phyloP scores from a whole-genome alignment of 1,140 invertebrate genomes.

The Drosophila lacertosa region DNA sequence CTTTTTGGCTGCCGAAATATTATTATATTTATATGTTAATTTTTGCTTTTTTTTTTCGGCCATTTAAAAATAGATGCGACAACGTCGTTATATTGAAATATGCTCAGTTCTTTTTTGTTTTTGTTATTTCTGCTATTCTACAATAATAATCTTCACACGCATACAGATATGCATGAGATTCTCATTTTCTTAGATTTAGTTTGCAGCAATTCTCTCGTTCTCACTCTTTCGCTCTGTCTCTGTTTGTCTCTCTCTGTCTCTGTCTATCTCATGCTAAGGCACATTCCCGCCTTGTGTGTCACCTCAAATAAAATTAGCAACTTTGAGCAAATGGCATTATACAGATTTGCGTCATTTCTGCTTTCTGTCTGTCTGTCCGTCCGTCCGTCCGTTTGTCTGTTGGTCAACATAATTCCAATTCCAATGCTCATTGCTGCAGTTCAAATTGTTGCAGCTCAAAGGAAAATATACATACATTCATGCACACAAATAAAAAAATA shows the following conservation, averaged over 20 bases:
- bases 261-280: conserved; percentile 11
- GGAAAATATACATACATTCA: conserved; percentile 12
- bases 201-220: conserved; percentile 6
- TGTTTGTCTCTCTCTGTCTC: conserved; percentile 14
- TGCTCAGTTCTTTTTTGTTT: too few relatives aligned
- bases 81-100: conserved; percentile 64
- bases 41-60: conserved; percentile 29
- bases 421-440: conserved; percentile 21
- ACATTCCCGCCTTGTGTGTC: conserved; percentile 78
- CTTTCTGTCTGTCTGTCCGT: conserved; percentile 20
- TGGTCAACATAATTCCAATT: conserved; percentile 33
- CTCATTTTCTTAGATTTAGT: conserved; percentile 26
- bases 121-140: conserved; percentile 53
- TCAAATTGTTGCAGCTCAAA: conserved; percentile 38
- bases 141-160: conserved; percentile 60
- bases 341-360: conserved; percentile 78
- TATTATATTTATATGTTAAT: conserved; percentile 53
- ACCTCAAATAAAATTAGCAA: conserved; percentile 81
- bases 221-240: neutral
- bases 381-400: neutral
- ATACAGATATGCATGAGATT: conserved; percentile 17
- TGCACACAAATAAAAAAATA: too few relatives aligned
- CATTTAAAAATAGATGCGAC: conserved; percentile 60
- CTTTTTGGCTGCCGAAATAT: conserved; percentile 63
- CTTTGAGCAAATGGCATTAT: conserved; percentile 72